Percentiles rank a stretch among this genome's conserved stretches.
Conservation (phyloP, 2,888 invertebrate genomes). For the Idaea dimidiata region DNA sequence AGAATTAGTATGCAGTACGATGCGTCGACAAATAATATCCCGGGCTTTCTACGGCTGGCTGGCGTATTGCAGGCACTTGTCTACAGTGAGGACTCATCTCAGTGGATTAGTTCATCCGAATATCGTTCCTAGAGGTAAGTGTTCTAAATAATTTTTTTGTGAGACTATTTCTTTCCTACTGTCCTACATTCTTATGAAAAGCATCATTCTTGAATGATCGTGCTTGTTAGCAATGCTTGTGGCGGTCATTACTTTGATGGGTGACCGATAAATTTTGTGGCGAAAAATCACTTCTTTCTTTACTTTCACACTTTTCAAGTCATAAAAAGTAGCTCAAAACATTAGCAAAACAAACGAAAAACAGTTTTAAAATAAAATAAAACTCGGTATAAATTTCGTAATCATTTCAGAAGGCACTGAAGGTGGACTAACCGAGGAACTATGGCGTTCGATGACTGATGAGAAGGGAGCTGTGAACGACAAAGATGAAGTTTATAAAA, state of each 20-base stretch:
- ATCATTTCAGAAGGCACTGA: conserved; percentile 77
- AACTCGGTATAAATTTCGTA: background rate
- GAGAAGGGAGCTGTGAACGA: conserved; percentile 82
- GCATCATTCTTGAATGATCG: too few relatives aligned
- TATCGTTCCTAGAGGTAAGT: conserved; percentile 83
- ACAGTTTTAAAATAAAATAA: too few relatives aligned
- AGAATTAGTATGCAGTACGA: conserved; percentile 94
- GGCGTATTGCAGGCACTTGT: conserved; percentile 95
- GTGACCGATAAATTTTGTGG: too few relatives aligned
- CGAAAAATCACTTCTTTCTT: too few relatives aligned
- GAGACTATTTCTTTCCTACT: background rate
- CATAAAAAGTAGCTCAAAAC: too few relatives aligned
- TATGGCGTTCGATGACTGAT: conserved; percentile 85
- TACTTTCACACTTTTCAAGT: too few relatives aligned
- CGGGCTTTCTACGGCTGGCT: conserved; percentile 98
- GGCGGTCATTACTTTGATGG: too few relatives aligned
- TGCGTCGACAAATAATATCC: conserved; percentile 96
- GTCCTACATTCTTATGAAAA: background rate
- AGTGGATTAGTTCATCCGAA: conserved; percentile 91
- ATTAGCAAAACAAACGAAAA: too few relatives aligned
- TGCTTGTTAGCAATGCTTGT: too few relatives aligned
- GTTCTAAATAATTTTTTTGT: background rate
- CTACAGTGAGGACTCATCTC: conserved; percentile 95
- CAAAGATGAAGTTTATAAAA: conserved; percentile 87
- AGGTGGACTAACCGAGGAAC: conserved; percentile 87